These are phyloP conservation scores for Macrochelys suwanniensis DNA, from an alignment of 2,797 vertebrate genomes.

Conservation along the genomic window DNA sequence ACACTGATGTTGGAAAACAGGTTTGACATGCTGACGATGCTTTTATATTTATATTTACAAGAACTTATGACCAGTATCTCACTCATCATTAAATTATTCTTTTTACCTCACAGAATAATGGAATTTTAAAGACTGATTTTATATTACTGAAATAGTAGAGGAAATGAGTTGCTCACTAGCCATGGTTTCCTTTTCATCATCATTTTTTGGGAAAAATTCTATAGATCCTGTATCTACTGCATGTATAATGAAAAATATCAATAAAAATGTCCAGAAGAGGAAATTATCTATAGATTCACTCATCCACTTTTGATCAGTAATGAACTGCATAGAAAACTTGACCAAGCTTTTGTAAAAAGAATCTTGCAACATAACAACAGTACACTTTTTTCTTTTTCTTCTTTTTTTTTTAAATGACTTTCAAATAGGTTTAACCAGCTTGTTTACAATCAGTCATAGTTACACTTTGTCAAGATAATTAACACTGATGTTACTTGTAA, in stretches of 20 bases:
- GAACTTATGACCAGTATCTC: not conserved
- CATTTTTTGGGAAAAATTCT: not conserved
- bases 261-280: not conserved
- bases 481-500: slow-evolving; percentile 8
- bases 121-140: not conserved
- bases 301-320: not conserved
- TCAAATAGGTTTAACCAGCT: slow-evolving; percentile 2
- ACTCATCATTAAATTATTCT: slow-evolving; percentile 1
- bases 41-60: not conserved
- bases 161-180: not conserved
- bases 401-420: not conserved
- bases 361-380: not conserved
- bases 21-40: not conserved
- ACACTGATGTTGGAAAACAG: not conserved
- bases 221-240: not conserved
- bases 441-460: slow-evolving; percentile 35
- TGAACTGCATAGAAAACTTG: not conserved
- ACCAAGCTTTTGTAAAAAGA: slow-evolving; percentile 9
- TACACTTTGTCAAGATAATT: slow-evolving; percentile 26
- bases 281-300: not conserved
- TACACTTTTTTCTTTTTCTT: not conserved
- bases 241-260: not conserved
- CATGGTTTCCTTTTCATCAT: not conserved
- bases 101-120: not conserved
- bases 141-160: not conserved